phyloP scores from a whole-genome alignment of 2,797 vertebrate genomes.

The Gymnodraco acuticeps region DNA sequence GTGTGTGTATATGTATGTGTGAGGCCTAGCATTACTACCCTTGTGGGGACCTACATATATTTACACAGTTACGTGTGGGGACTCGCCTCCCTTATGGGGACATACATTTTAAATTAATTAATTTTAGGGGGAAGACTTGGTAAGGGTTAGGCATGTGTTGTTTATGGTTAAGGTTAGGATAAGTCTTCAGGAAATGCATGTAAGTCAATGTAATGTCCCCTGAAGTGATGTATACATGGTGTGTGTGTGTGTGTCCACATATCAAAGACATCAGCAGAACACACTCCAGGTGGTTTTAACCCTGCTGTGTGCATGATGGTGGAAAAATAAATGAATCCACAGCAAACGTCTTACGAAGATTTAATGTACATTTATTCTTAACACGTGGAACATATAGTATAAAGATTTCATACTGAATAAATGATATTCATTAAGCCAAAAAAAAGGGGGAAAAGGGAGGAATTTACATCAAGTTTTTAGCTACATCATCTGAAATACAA shows the following conservation, averaged over 20 bases:
- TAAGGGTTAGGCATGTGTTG: no score
- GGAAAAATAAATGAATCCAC: slow-evolving; percentile 87
- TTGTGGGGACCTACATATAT: no score
- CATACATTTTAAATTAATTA: no score
- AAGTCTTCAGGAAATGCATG: no score
- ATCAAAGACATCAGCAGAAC: slow-evolving; percentile 39
- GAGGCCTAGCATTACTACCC: no score
- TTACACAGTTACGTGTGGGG: no score
- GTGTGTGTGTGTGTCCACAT: slow-evolving; percentile 6
- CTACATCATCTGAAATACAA: slow-evolving; percentile 99
- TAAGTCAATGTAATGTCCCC: no score
- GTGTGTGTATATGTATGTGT: no score
- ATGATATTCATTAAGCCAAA: slow-evolving; percentile 99
- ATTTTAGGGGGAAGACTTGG: no score
- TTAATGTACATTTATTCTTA: slow-evolving; percentile 99
- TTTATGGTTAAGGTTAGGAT: no score
- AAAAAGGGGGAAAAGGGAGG: slow-evolving; percentile 90
- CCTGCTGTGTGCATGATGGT: not conserved
- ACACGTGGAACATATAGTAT: slow-evolving; percentile 99
- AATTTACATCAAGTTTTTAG: slow-evolving; percentile 99
- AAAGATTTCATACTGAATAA: slow-evolving; percentile 99
- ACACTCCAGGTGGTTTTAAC: not conserved
- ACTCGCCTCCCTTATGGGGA: no score
- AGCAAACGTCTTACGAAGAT: slow-evolving; percentile 99
- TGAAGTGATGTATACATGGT: no score